A percentile compares a stretch with the other conserved stretches of the same genome.
Conservation (phyloP, 2,113 vertebrate genomes). For the Pseudorectes ferrugineus region DNA sequence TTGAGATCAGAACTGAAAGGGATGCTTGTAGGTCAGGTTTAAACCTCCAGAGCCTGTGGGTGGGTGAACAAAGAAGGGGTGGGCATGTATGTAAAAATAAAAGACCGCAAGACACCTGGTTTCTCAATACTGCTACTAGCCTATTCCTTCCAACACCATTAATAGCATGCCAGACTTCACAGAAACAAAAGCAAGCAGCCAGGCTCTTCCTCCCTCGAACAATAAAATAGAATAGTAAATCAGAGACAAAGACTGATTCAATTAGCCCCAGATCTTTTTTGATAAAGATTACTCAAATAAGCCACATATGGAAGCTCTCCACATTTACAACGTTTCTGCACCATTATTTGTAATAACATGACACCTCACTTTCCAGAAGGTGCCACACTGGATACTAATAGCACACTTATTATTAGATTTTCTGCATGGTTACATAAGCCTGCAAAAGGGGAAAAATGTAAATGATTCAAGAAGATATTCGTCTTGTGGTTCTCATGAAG, state of each 20-base stretch:
- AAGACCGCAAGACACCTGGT: conserved; percentile 40
- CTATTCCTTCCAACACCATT: conserved; percentile 17
- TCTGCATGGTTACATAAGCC: conserved; percentile 82
- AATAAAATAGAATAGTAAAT: conserved; percentile 14
- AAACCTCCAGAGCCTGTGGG: background rate
- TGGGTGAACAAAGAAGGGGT: background rate
- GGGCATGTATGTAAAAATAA: background rate
- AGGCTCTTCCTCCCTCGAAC: background rate
- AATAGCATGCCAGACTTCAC: conserved; percentile 44
- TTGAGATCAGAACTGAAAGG: background rate
- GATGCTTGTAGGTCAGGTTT: background rate
- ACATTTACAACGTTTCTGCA: conserved; percentile 38
- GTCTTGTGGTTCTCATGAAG: conserved; percentile 72
- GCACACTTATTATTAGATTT: conserved; percentile 81
- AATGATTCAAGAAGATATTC: conserved; percentile 78
- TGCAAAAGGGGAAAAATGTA: conserved; percentile 72
- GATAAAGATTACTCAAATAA: conserved; percentile 58
- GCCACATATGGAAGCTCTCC: background rate
- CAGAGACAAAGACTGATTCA: conserved; percentile 28
- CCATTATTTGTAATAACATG: conserved; percentile 30
- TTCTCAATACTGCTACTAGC: background rate
- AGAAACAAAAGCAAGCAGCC: conserved; percentile 24
- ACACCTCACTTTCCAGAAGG: conserved; percentile 59
- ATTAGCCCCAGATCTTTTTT: conserved; percentile 58
- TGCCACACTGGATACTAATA: conserved; percentile 65